Base-by-base conservation (phyloP, 2,113 vertebrate species). In the Xiphophorus hellerii region DNA sequence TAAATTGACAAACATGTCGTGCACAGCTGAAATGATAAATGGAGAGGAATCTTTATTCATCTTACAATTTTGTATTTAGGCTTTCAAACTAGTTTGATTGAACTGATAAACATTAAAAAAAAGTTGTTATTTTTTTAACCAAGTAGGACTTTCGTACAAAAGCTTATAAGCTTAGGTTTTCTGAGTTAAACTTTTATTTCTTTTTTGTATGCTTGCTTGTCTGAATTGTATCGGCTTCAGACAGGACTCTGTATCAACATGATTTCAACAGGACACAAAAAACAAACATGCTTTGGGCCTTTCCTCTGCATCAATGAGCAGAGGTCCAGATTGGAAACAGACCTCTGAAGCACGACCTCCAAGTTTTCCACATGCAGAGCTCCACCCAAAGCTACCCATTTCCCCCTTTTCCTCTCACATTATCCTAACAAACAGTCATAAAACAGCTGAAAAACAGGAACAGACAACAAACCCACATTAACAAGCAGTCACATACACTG, bases 271-370 rank as follows among this genome's bases (percentile, higher is more conserved):
- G 60, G 75, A 90, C 74, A 90, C 35, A 35, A 69, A 37, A 84
- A 79, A 74, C 39, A 76, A 80, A 80, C 51, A 83, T 31, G 51
- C 78, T 77, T 61, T 61, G 69, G 62, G 69, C 39, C 54, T 82
- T 84, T 86, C 71, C 76, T 81, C 64, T 82, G 72, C 84, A 88
- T 88, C 88, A 66, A 39, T 48, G 73, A 93, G 86, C 83, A 79
- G 73, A 58, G 77, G 66, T 82, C 93, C 81, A 93, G 93, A 95
- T 93, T 94, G 81, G 94, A 95, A 93, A 88, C 94, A 94, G 93
- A 93, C 90, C 44, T 63, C 66, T 67, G 42, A 73, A 77, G 63
- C 64, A 83, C 73, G 74, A 71, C 61, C 85, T 88, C 76, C 75
- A 76, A 86, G 80, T 85, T 80, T 78, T 76, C 76, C 77, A 61